Base-by-base conservation (phyloP, 1,140 invertebrate genomes). In the Lerema accius region DNA sequence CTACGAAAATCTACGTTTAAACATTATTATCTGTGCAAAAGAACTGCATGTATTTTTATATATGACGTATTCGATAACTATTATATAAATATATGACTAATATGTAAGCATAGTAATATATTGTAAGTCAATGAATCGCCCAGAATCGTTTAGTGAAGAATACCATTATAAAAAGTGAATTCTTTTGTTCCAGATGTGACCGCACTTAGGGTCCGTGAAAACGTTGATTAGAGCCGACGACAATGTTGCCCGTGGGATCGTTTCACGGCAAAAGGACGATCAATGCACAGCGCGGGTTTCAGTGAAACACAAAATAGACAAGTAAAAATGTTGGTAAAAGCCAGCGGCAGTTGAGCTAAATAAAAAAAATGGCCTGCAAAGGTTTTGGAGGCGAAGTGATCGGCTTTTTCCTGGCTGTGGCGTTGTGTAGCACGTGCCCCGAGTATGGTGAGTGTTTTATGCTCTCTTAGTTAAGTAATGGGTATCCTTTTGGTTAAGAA, bases 301-400 rank as follows among this genome's bases (percentile, higher is more conserved):
- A 82, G 80, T 86, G 76, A 74, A 76, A 76, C 42, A 42, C 50
- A 66, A 67, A 67, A 67, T 50, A 69, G 65, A 73, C 76, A 76
- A 80, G 63, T 73, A 67, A 84, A 80, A 73, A 88, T 89, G 86
- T 86, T 80, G 80, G 70, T 89, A 67, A 78, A 84, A 78, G 78
- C 81, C 59, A 89, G 82, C 66, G 82, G 86, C 56, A 82, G 86
- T 80, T 89, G 80, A 87, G 75, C 68, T 73, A 80, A 77, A 69
- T 58, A 67, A 71, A 70, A 75, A 89, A 84, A 77, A 89, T 89
- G 86, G 86, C 77, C 76, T 70, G 64, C 68, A 85, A 81, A 78
- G 72, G 80, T 64, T 78, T 82, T 56, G 82, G 77, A 14, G 80
- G 76, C 32, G 84, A 88, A 66, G 82, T 86, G 78, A 78, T 85